Evolutionary conservation across 2,797 vertebrate species (phyloP).

Genomic region (Aphelocoma californica): DNA sequence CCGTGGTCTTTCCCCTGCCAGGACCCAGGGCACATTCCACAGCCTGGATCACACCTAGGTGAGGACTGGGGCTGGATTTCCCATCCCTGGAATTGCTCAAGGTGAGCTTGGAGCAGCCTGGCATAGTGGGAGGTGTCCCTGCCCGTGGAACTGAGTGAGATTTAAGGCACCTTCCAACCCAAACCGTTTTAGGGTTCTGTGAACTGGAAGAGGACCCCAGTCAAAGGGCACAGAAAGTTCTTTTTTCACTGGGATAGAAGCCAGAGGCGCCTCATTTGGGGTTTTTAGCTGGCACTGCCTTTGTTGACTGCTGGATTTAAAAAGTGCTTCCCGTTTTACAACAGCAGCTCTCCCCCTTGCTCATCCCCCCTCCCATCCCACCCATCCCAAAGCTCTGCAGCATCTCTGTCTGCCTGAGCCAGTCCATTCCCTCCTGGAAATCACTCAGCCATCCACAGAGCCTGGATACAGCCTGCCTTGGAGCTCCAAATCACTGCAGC

Average conservation of each 20-base stretch:
- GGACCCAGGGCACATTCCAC: fast-evolving
- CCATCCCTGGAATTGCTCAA: neutral
- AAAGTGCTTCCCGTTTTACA: neutral
- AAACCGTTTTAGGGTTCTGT: neutral
- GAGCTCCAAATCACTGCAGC: neutral
- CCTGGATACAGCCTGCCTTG: neutral
- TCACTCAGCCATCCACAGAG: neutral
- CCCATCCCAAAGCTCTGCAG: neutral
- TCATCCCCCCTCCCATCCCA: neutral
- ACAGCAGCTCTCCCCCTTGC: neutral
- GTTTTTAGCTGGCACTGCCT: neutral
- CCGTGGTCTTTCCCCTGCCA: neutral
- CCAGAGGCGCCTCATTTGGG: neutral
- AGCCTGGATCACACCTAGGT: neutral
- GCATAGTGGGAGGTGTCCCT: neutral
- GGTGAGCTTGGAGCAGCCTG: neutral
- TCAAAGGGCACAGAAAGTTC: neutral
- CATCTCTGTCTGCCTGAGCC: neutral
- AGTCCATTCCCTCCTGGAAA: neutral
- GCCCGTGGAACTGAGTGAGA: neutral
- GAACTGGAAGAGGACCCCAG: neutral
- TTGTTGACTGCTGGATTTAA: neutral
- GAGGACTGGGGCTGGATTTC: neutral
- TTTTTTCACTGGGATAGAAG: neutral
- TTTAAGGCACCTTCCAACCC: neutral